Evolutionary conservation across 2,888 invertebrate species (phyloP).

Genomic region (Creontiades dilutus): DNA sequence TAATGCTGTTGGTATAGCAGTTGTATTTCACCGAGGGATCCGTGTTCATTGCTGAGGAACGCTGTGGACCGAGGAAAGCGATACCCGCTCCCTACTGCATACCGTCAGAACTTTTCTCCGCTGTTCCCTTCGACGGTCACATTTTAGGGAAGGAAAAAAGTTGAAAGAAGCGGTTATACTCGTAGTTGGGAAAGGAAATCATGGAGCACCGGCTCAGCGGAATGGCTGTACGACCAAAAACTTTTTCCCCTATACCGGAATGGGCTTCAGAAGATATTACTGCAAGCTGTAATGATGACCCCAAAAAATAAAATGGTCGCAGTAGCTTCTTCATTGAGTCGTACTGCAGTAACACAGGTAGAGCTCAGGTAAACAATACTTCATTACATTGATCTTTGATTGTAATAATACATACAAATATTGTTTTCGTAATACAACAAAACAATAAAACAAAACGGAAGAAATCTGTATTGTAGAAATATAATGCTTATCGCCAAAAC

Average conservation of each 20-base stretch:
- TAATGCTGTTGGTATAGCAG: background rate
- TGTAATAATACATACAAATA: no score
- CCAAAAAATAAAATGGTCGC: constrained; percentile 25
- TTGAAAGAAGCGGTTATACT: constrained; percentile 40
- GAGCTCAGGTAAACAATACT: background rate
- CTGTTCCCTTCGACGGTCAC: background rate
- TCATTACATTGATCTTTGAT: no score
- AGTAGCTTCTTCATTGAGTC: background rate
- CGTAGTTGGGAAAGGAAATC: constrained; percentile 29
- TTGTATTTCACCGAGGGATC: background rate
- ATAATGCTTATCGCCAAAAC: no score
- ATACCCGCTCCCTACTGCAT: constrained; percentile 9
- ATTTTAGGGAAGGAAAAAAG: constrained; percentile 44
- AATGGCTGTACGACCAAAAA: constrained; percentile 30
- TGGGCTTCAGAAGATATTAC: constrained; percentile 42
- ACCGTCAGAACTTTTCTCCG: constrained; percentile 31
- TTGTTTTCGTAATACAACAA: no score
- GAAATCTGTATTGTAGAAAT: no score
- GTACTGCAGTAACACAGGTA: background rate
- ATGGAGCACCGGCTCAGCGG: constrained; percentile 38
- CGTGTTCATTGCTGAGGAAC: background rate
- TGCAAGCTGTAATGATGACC: constrained; percentile 51
- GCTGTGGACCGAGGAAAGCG: background rate
- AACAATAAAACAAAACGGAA: no score
- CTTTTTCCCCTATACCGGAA: background rate